Base-by-base conservation (phyloP, 2,797 vertebrate species). In the Echiichthys vipera region DNA sequence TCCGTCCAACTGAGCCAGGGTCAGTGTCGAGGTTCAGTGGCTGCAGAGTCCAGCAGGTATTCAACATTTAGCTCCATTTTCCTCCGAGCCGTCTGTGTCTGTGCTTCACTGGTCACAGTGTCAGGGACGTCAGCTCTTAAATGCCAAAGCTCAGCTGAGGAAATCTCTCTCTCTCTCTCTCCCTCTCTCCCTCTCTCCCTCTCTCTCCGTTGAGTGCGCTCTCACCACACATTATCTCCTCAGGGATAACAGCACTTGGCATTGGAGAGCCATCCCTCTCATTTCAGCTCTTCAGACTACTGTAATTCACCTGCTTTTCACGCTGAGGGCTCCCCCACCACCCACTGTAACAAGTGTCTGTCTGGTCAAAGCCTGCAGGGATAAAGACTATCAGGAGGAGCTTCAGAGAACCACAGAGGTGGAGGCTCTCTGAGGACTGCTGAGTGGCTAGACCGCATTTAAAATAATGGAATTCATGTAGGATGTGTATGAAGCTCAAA, bases 291-390 rank as follows among this genome's bases (percentile, higher is more conserved):
- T 74, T 70, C 74, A 77, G 45, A 76, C 58, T 5, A 20, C 69
- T 81, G 76, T 69, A 83, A 82, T 85, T 83, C 62, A 76, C 51
- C 76, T 74, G 66, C 67, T 74, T 66, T 68, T 79, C 66, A 65
- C 17, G 14, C 70, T 15, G 71, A 83, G 75, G 62, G 36, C 75
- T 62, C 67, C 17, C 7, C 27, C 40, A 25, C n/a, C 79, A 40
- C 59, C 54, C 71, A 78, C 76, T n/a, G 65, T 17, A 57, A 49
- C 53, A 55, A 71, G 70, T 58, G 59, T 78, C 55, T 77, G 65
- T 42, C n/a, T 25, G 50, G 29, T 47, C 29, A 37, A 36, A 11
- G 66, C 54, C 61, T 71, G 58, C 12, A 18, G 50, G 50, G 45
- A 62, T 32, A 6, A 57, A 63, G 43, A 71, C 37, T 18, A 59